phyloP scores from a whole-genome alignment of 1,140 invertebrate species.

The Scylla paramamosain region DNA sequence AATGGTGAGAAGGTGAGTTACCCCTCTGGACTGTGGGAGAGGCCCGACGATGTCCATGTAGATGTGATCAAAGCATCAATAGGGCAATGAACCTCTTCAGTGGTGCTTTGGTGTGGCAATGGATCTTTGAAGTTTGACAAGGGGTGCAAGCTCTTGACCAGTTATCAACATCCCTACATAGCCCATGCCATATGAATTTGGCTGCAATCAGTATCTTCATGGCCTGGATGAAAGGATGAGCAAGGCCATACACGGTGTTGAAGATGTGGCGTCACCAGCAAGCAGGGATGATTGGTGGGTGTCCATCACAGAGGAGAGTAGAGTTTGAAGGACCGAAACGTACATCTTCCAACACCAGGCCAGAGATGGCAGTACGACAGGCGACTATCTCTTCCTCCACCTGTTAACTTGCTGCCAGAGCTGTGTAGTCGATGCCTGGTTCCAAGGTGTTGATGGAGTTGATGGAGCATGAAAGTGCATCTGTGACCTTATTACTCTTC shows the following conservation, averaged over 20 bases:
- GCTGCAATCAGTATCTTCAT: not conserved
- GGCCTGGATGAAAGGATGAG: not conserved
- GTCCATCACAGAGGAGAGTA: slow-evolving; percentile 5
- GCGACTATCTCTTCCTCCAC: slow-evolving; percentile 26
- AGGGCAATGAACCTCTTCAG: not conserved
- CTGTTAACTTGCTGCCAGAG: too few relatives aligned
- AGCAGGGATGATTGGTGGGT: not conserved
- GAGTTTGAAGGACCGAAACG: not conserved
- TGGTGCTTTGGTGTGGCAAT: too few relatives aligned
- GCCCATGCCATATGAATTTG: too few relatives aligned
- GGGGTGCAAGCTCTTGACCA: not conserved
- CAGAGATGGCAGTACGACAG: slow-evolving; percentile 27
- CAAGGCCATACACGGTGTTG: too few relatives aligned
- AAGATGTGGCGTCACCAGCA: not conserved
- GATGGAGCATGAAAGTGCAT: not conserved
- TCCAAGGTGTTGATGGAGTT: slow-evolving; percentile 1
- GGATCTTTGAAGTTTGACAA: not conserved
- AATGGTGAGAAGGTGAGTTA: not conserved
- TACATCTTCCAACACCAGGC: slow-evolving; percentile 31
- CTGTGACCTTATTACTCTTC: too few relatives aligned
- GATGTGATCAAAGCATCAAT: not conserved
- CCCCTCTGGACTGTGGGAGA: too few relatives aligned
- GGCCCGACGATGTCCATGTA: not conserved
- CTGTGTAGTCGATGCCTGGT: not conserved
- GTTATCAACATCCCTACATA: not conserved